Base-by-base conservation (phyloP, 2,113 vertebrate genomes). In the Callipepla squamata region DNA sequence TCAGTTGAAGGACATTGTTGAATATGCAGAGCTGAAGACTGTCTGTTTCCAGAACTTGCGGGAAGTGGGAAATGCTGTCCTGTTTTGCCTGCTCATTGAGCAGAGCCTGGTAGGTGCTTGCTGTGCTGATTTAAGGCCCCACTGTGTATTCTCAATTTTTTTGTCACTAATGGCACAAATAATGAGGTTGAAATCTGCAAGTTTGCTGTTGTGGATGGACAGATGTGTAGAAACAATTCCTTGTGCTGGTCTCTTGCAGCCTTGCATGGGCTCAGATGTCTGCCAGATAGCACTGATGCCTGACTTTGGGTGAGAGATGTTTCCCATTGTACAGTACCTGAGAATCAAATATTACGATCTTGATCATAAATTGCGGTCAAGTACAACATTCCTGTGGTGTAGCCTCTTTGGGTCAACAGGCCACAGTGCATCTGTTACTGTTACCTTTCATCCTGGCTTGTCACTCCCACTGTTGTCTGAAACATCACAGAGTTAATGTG, bases 21-120 rank as follows among this genome's bases (percentile, higher is more conserved):
- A 99, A 70, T 99, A 99, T 5, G 98, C 98, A 2, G 98, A 99
- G 92, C 95, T 99, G 94, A 99, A 99, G 96, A 99, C 98, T 0
- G 98, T 99, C 67, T 98, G 98, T 93, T 99, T 99, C 96, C 98
- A 99, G 96, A 99, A 98, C 96, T 97, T 99, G 84, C 96, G 98
- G 89, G 98, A 99, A 95, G 98, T 99, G 92, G 98, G 98, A 75
- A 99, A 99, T 17, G 98, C 98, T 1, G 70, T 99, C 53, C 98
- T 99, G 78, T 98, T 99, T 98, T 99, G 98, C 81, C 97, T 99
- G 57, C 98, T 99, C 50, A 98, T 98, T 30, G 98, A 99, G 89
- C 98, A 99, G 95, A 98, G 98, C 76, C 97, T 99, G 98, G 98
- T 99, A 97, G 81, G 98, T 94, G 55, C 72, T 83, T 79, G 34